These are phyloP conservation scores for Apodemia zela DNA, from an alignment of 2,888 invertebrate genomes.

Conservation along the genomic window DNA sequence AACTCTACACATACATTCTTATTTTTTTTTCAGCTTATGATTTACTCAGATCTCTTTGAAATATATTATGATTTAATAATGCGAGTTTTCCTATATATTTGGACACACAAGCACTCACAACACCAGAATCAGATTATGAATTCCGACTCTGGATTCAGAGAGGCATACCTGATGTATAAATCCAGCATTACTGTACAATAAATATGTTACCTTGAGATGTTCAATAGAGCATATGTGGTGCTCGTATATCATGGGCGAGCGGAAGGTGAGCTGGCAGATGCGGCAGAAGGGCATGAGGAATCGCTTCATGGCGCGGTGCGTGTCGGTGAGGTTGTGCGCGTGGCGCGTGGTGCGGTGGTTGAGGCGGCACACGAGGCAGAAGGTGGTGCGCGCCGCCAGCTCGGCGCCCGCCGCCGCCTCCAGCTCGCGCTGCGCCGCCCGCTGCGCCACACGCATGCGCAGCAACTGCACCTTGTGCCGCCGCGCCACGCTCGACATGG, in stretches of 20 bases:
- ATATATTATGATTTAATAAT: no score
- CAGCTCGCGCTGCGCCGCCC: slow-evolving; percentile 88
- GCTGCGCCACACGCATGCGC: slow-evolving; percentile 89
- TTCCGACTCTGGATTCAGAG: no score
- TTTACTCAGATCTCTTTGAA: no score
- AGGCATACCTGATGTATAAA: no score
- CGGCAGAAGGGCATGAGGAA: slow-evolving; percentile 91
- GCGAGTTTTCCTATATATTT: no score
- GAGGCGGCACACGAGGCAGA: slow-evolving; percentile 87
- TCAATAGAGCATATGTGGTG: slow-evolving; percentile 90
- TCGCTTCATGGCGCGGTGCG: slow-evolving; percentile 91
- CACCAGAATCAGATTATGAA: no score
- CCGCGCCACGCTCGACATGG: slow-evolving; percentile 87
- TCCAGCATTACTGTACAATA: not conserved
- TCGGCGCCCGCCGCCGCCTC: slow-evolving; percentile 85
- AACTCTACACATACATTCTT: no score
- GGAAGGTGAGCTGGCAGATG: slow-evolving; percentile 87
- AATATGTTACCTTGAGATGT: slow-evolving; percentile 85
- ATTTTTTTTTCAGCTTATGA: no score
- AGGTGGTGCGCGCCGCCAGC: slow-evolving; percentile 82
- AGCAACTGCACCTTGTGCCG: slow-evolving; percentile 87
- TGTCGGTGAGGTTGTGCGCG: slow-evolving; percentile 88
- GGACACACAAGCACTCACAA: no score
- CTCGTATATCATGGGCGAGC: slow-evolving; percentile 92
- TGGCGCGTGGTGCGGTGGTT: slow-evolving; percentile 88